Evolutionary conservation across 2,888 invertebrate species (phyloP), one percentile per base, ranked within the genome.

Genomic region (Ophioninae sp.): DNA sequence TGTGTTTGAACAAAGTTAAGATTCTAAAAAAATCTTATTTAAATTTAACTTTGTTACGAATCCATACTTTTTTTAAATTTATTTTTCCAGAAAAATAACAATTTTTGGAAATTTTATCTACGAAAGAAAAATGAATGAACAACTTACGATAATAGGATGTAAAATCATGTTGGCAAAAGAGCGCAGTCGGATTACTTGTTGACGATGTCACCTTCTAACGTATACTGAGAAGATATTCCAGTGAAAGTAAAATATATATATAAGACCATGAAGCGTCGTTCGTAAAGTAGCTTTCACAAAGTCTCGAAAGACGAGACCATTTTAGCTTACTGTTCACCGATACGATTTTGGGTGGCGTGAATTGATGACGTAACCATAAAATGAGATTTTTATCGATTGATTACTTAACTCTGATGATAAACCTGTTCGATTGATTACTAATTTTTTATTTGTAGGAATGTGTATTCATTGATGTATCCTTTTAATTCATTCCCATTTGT

Each of bases 201-300:
- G 30, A 76, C 81, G 75, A 68, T 85, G 69, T 37, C 73, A 69
- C 79, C 87, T 82, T 85, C 83, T 75, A 81, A 65, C 51, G 85
- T 85, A 82, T 76, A 90, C 90, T 89, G 88, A 86, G 80, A 83
- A 83, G 80, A 79, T 81, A 86, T 81, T 79, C 77, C 65, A 82
- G 90, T 89, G 90, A 90, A 90, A 90, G 90, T 90, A 85, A 87
- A 84, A 59, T 86, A 86, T 83, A 74, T 86, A 86, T 74, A 69
- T 65, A 74, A 81, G 83, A 81, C 74, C 74, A 63, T 61, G 71
- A 77, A 72, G 44, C 63, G 81, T 69, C 20, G 69, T 64, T 78
- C 74, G 63, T 75, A 75, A 78, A 78, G 82, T 23, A 79, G 79
- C 80, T 80, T 78, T 85, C 80, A 80, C 83, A 81, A 73, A 63